Evolutionary conservation across 2,888 invertebrate species (phyloP).

Genomic region (Stomorhina lunata): DNA sequence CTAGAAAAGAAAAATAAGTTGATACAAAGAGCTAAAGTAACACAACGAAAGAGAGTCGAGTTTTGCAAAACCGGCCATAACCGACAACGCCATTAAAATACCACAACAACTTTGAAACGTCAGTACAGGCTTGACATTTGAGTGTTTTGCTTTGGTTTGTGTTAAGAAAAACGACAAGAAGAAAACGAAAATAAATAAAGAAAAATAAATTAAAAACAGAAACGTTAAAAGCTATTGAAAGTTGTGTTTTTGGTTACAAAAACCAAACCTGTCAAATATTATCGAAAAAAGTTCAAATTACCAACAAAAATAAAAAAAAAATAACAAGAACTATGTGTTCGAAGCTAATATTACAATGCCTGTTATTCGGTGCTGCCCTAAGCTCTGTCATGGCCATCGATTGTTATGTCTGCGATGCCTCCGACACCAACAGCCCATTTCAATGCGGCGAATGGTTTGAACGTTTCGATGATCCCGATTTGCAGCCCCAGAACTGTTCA

Average conservation of each 20-base stretch:
- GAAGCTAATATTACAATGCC: constrained; percentile 59
- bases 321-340: constrained; percentile 48
- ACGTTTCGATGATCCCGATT: constrained; percentile 83
- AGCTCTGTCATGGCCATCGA: constrained; percentile 83
- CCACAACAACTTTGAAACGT: constrained; percentile 68
- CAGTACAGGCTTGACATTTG: constrained; percentile 76
- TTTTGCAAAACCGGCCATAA: constrained; percentile 60
- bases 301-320: constrained; percentile 3
- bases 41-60: neutral
- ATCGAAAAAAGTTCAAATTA: constrained; percentile 19
- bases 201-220: constrained; percentile 30
- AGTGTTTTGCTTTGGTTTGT: constrained; percentile 69
- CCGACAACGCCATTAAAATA: constrained; percentile 64
- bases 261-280: constrained; percentile 8
- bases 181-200: neutral
- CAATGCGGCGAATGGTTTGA: constrained; percentile 91
- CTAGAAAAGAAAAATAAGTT: neutral
- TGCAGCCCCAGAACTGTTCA: constrained; percentile 87
- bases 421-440: constrained; percentile 87
- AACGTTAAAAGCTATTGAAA: constrained; percentile 14
- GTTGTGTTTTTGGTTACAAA: constrained; percentile 8
- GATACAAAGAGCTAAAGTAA: neutral
- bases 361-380: constrained; percentile 59
- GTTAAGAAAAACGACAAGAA: constrained; percentile 35
- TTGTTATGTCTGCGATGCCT: constrained; percentile 95